These are phyloP conservation scores for Ctenopoma multispine DNA, from an alignment of 2,797 vertebrate species.

Conservation along the genomic window DNA sequence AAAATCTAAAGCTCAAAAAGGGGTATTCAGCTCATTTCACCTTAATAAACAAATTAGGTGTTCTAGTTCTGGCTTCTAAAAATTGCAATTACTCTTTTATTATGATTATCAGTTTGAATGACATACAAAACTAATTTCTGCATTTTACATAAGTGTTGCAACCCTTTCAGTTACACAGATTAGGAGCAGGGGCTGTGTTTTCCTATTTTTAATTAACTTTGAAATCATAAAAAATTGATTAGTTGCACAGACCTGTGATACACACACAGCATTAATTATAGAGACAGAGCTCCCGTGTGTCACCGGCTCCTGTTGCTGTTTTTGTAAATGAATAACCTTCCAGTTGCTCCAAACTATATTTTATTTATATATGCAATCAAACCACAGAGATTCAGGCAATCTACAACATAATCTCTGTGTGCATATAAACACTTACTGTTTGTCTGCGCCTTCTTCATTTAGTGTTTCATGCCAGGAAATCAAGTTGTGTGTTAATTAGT, in stretches of 20 bases:
- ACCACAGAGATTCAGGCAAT: neutral
- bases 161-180: neutral
- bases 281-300: neutral
- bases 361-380: neutral
- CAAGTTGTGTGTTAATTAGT: constrained; percentile 5
- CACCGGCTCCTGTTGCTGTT: neutral
- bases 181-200: neutral
- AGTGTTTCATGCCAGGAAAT: constrained; percentile 2
- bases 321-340: neutral
- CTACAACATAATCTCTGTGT: neutral
- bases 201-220: neutral
- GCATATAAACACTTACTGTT: constrained; percentile 7
- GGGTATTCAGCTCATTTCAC: neutral
- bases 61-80: neutral
- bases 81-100: constrained; percentile 8
- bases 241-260: neutral
- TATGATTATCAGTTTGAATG: neutral
- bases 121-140: neutral
- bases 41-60: neutral
- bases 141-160: neutral
- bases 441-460: no score
- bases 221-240: neutral
- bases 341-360: neutral
- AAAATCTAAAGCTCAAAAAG: constrained; percentile 1
- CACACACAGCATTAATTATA: neutral